Conservation (phyloP, 2,113 vertebrate genomes). For the Rattus norvegicus region GRCr8 NC_086027.1:1916001-1916500, state of each 20-base stretch:
- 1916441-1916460: neutral
- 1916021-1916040: neutral
- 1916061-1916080: neutral
- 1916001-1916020: neutral
- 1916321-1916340: neutral
- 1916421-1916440: neutral
- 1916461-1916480: neutral
- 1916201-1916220: neutral
- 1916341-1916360: neutral
- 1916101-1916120: neutral
- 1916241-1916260: neutral
- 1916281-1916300: neutral
- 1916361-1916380: neutral
- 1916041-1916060: neutral
- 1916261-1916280: neutral
- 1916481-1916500: neutral
- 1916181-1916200: neutral
- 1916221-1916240: neutral
- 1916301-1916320: neutral
- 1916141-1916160: neutral
- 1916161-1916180: neutral
- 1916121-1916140: neutral
- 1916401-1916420: neutral
- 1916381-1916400: neutral
- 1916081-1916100: neutral